phyloP scores from a whole-genome alignment of 2,797 vertebrate genomes.

The Pseudocheirus occidentalis region DNA sequence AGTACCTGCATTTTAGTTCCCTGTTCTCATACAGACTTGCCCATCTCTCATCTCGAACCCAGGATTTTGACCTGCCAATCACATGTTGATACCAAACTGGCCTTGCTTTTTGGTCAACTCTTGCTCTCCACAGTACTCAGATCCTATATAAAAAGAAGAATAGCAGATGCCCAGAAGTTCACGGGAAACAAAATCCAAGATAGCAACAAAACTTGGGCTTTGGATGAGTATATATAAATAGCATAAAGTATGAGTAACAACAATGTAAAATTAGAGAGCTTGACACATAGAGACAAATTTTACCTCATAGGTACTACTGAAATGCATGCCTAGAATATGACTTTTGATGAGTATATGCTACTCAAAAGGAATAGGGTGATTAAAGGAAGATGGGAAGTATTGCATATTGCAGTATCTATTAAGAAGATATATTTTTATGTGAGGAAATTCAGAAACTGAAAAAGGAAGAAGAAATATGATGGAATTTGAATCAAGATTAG shows the following conservation, averaged over 20 bases:
- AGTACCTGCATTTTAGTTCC: neutral
- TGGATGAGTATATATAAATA: neutral
- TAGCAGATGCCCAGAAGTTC: neutral
- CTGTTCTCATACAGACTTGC: neutral
- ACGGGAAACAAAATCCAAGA: neutral
- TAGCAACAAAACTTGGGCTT: neutral
- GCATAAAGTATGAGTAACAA: neutral
- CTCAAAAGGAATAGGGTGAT: neutral
- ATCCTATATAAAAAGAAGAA: neutral
- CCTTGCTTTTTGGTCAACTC: neutral
- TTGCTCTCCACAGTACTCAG: neutral
- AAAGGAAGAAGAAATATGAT: neutral
- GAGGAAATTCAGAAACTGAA: neutral
- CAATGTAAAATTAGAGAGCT: neutral
- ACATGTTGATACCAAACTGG: neutral
- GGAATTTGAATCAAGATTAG: neutral
- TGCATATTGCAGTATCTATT: neutral
- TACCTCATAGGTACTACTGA: neutral
- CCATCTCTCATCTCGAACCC: neutral
- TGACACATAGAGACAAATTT: neutral
- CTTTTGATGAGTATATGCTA: neutral
- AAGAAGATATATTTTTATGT: neutral
- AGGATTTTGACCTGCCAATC: neutral
- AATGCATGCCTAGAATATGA: neutral
- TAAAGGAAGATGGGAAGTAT: neutral